Conservation (phyloP, 2,797 vertebrate genomes). For the Triplophysa bombifrons region DNA sequence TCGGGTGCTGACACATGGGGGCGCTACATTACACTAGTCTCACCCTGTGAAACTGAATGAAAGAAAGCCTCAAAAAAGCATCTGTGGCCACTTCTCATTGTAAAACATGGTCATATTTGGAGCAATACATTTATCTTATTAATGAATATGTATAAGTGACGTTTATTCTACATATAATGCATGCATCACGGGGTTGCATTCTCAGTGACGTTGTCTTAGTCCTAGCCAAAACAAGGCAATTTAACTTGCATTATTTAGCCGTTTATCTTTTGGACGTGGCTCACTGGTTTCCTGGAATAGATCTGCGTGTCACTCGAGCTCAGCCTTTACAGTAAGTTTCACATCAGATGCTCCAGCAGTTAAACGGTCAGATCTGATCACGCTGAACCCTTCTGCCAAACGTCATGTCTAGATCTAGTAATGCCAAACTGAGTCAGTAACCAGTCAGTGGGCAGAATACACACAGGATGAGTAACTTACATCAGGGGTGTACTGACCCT, state of each 20-base stretch:
- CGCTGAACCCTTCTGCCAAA: slow-evolving; percentile 55
- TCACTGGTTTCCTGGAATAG: slow-evolving; percentile 33
- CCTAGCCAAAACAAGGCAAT: background rate
- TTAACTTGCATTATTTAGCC: background rate
- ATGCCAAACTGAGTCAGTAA: background rate
- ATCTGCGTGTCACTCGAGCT: slow-evolving; percentile 56
- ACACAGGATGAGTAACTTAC: background rate
- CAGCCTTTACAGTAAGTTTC: slow-evolving; percentile 52
- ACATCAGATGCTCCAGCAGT: slow-evolving; percentile 5
- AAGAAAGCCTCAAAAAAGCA: background rate
- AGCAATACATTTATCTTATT: no score
- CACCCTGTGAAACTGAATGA: background rate
- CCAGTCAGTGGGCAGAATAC: background rate
- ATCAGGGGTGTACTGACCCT: background rate
- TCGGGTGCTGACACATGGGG: background rate
- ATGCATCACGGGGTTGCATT: background rate
- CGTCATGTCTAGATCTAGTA: background rate
- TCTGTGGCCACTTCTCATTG: no score
- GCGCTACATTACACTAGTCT: background rate
- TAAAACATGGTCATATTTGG: no score
- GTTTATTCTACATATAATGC: background rate
- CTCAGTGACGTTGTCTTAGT: background rate
- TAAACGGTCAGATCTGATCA: slow-evolving; percentile 48
- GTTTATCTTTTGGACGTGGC: background rate
- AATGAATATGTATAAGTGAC: background rate